Base-by-base conservation (phyloP, 2,888 invertebrate species). In the Loripinus fragilis region DNA sequence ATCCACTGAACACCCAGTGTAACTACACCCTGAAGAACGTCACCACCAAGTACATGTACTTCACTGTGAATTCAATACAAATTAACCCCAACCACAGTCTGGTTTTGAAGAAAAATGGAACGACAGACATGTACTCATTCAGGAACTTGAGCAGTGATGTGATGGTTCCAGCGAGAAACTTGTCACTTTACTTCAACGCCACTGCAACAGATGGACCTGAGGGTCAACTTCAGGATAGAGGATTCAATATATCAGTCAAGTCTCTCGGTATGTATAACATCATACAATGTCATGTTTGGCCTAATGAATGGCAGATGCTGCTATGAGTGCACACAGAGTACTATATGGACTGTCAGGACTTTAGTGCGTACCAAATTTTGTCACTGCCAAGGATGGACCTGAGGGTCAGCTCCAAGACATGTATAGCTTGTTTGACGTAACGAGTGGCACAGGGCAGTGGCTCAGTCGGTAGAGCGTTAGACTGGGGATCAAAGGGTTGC, bases 1-100 rank as follows among this genome's bases (percentile, higher is more conserved):
- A 96, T 91, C 95, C 95, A 0, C 95, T 90, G 87, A 95, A 81
- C 94, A 84, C 91, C 0, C 86, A 89, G 17, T 98, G 98, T 91
- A 95, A 96, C 85, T 98, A 98, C 98, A 91, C 95, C 10, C 17
- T 84, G 7, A 75, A 79, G 12, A 48, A 71, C 10, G 71, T 76
- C 23, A 55, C 66, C 20, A 76, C 69, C 28, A 73, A 75, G 15
- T 48, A 77, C 52, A 60, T 83, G 41, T 82, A 72, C 28, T 15
- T 86, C 5, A 74, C 80, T 17, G 50, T 82, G 17, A 75, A 79
- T 23, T 30, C 71, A 0, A 48, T 82, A n/a, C 64, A 81, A 52
- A 65, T 85, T 20, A 72, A 71, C 38, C 28, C 64, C 0, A 38
- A 17, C 2, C 76, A 82, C 28, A 71, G 35, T 42, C 42, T 80